phyloP scores from a whole-genome alignment of 2,888 invertebrate species.

The Sipha maydis region DNA sequence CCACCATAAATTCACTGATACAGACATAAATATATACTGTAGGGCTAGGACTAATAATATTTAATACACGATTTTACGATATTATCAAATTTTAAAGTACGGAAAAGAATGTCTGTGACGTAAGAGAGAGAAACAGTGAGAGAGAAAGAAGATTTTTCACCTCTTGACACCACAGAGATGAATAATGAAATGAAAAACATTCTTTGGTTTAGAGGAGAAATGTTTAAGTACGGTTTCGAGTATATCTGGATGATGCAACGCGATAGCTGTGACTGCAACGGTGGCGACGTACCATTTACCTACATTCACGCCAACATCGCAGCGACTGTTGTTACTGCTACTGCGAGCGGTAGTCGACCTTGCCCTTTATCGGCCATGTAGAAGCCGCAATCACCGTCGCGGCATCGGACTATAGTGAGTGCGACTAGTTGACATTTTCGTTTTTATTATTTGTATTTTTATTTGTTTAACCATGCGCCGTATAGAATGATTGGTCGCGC shows the following conservation, averaged over 20 bases:
- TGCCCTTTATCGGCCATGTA: constrained; percentile 46
- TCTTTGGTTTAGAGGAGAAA: neutral
- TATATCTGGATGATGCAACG: constrained; percentile 39
- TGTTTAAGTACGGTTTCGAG: neutral
- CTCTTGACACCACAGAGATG: neutral
- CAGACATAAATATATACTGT: neutral
- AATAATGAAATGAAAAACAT: constrained; percentile 4
- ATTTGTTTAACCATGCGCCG: neutral
- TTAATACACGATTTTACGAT: neutral
- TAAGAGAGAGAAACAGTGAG: too few species aligned
- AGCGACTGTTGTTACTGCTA: neutral
- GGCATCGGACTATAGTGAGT: neutral
- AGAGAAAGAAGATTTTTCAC: neutral
- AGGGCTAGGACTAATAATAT: constrained; percentile 34
- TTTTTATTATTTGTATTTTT: neutral
- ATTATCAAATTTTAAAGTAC: neutral
- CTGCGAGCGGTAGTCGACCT: constrained; percentile 33
- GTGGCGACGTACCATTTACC: constrained; percentile 48
- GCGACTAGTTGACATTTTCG: constrained; percentile 44
- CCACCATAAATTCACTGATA: neutral
- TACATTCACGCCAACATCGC: constrained; percentile 32
- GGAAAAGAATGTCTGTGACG: neutral
- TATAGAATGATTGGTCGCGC: neutral
- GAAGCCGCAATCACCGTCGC: neutral
- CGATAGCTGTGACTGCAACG: neutral